These are phyloP conservation scores for Drosophila truncata DNA, from an alignment of 1,140 invertebrate genomes.

Conservation along the genomic window DNA sequence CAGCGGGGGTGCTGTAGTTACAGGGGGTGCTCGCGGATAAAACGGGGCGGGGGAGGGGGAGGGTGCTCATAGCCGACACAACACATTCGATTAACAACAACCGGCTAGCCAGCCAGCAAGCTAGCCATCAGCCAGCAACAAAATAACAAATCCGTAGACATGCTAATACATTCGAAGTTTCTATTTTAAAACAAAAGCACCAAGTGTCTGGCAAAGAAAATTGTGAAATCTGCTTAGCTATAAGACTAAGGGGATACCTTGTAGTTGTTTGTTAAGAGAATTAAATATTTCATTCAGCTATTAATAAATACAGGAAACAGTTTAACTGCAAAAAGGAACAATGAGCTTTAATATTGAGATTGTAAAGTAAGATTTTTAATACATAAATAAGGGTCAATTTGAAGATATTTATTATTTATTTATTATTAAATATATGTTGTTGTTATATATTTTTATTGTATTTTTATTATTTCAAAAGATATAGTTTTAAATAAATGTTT, in stretches of 20 bases:
- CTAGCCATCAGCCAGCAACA: constrained; percentile 18
- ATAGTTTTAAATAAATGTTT: no score
- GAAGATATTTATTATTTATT: no score
- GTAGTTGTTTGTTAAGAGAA: neutral
- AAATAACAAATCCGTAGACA: constrained; percentile 63
- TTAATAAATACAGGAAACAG: neutral
- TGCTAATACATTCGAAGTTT: constrained; percentile 66
- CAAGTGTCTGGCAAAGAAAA: constrained; percentile 35
- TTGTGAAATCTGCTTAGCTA: neutral
- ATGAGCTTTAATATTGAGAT: neutral
- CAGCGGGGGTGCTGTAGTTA: constrained; percentile 35
- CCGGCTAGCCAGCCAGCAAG: constrained; percentile 40
- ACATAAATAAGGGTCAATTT: no score
- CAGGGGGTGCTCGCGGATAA: constrained; percentile 9
- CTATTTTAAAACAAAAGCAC: constrained; percentile 71
- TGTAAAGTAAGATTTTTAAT: neutral
- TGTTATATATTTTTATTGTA: no score
- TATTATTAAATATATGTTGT: no score
- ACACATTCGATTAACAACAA: constrained; percentile 49
- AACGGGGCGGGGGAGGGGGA: neutral
- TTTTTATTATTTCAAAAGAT: no score
- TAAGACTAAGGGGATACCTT: neutral
- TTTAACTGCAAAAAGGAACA: neutral
- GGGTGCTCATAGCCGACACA: constrained; percentile 2
- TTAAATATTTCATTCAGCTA: neutral